Evolutionary conservation across 2,797 vertebrate species (phyloP).

Genomic region (Falco berigora): DNA sequence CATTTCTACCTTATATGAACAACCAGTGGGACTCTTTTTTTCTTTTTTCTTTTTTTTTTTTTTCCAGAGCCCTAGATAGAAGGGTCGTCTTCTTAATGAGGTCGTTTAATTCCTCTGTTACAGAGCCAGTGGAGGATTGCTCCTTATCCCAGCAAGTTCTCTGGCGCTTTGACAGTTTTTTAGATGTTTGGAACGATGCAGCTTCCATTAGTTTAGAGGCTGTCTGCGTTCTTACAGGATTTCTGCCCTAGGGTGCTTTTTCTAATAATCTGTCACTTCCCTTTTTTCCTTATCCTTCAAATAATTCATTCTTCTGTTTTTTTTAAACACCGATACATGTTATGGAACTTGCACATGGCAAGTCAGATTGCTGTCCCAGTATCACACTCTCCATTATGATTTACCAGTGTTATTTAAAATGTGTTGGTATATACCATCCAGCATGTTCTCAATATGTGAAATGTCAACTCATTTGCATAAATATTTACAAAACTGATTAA

Average conservation of each 20-base stretch:
- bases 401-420: not conserved
- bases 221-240: not conserved
- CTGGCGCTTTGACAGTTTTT: not conserved
- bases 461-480: not conserved
- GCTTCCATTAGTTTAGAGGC: not conserved
- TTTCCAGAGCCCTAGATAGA: constrained; percentile 1
- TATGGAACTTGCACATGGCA: not conserved
- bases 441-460: not conserved
- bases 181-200: not conserved
- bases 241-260: not conserved
- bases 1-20: constrained; percentile 52
- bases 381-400: not conserved
- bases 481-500: not conserved
- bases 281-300: not conserved
- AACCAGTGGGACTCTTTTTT: not conserved
- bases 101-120: constrained; percentile 30
- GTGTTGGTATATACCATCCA: not conserved
- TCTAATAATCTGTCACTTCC: not conserved
- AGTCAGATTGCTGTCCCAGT: not conserved
- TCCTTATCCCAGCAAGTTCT: not conserved
- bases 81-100: not conserved
- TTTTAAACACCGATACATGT: not conserved
- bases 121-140: not conserved
- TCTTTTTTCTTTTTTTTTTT: not conserved
- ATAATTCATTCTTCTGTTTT: not conserved